phyloP scores from a whole-genome alignment of 2,797 vertebrate genomes.

The Scolopax bukidnonensis region DNA sequence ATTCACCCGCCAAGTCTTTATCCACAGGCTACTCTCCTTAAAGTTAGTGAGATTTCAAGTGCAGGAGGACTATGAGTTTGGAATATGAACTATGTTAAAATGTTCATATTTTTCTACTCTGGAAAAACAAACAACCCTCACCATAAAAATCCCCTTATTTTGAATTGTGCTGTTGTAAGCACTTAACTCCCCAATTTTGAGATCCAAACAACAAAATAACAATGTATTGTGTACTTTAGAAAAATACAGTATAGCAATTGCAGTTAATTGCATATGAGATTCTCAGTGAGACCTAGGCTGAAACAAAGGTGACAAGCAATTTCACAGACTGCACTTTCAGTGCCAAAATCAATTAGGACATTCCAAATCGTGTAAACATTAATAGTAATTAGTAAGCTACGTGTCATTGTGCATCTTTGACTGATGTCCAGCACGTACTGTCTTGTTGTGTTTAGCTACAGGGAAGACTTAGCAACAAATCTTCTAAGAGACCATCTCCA shows the following conservation, averaged over 20 bases:
- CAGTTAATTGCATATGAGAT: conserved; percentile 41
- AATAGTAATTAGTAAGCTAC: conserved; percentile 23
- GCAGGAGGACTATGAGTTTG: background rate
- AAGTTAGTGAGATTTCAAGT: background rate
- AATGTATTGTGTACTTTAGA: background rate
- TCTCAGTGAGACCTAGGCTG: background rate
- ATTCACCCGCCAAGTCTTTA: background rate
- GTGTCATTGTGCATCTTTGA: background rate
- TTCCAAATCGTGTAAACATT: conserved; percentile 27
- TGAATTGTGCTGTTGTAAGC: background rate
- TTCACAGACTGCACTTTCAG: conserved; percentile 18
- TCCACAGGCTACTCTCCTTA: background rate
- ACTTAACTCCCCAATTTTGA: conserved; percentile 9
- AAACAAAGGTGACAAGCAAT: conserved; percentile 54
- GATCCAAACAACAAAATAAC: background rate
- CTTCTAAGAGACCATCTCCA: background rate
- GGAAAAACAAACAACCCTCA: background rate
- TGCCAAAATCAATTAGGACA: conserved; percentile 48
- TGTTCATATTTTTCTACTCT: background rate
- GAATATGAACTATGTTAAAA: background rate
- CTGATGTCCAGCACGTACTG: conserved; percentile 13
- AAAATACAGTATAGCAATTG: conserved; percentile 47
- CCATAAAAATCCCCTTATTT: background rate
- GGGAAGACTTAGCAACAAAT: background rate
- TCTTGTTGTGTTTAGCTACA: background rate